phyloP scores from a whole-genome alignment of 2,113 vertebrate species.

The Nestor notabilis region DNA sequence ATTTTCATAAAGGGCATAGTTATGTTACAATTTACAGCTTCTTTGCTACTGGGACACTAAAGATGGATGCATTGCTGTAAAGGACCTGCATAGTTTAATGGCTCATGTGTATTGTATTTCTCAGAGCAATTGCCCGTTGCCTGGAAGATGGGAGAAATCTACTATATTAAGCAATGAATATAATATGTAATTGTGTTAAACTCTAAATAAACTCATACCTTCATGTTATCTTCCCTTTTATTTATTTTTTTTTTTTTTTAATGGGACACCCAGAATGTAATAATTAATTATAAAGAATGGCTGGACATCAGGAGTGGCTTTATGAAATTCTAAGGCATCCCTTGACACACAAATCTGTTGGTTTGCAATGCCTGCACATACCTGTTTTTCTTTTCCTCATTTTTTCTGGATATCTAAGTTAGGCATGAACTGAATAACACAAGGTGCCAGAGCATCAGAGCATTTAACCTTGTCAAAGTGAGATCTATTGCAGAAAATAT shows the following conservation, averaged over 20 bases:
- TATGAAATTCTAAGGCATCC: background rate
- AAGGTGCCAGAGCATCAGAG: background rate
- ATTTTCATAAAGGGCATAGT: background rate
- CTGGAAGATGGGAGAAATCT: background rate
- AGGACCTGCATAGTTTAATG: background rate
- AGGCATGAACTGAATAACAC: slow-evolving; percentile 16
- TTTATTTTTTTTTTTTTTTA: background rate
- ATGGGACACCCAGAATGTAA: background rate
- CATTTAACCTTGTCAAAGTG: background rate
- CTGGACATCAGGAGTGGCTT: slow-evolving; percentile 8
- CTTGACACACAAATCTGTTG: background rate
- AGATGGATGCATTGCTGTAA: background rate
- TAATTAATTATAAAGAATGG: background rate
- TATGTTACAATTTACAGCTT: background rate
- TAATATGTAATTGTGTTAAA: background rate
- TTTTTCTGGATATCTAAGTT: background rate
- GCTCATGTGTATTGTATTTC: background rate
- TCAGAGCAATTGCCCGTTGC: background rate
- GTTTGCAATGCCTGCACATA: background rate
- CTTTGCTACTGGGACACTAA: background rate
- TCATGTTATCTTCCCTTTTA: background rate
- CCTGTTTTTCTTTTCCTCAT: background rate
- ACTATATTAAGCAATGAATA: slow-evolving; percentile 19
- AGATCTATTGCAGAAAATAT: slow-evolving; percentile 3
- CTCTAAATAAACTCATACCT: slow-evolving; percentile 2